Evolutionary conservation across 35 echinoderm and acorn worm genomes (phyloP), one percentile per base, ranked within the genome.

Genomic region (Ophioderma brevispina): DNA sequence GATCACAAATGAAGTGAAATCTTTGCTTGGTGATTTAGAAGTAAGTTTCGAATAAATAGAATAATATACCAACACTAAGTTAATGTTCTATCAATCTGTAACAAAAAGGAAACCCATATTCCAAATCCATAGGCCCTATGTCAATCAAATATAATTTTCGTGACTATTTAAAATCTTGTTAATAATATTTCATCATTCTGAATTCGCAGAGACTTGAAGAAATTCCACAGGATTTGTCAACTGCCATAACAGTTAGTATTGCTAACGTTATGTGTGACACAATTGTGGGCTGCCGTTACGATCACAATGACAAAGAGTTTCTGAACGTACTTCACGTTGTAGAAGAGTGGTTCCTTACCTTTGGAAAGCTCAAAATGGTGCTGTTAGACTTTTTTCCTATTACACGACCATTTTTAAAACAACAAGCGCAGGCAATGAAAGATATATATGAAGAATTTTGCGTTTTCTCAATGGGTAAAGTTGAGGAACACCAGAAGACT

Each of bases 251-350:
- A 19, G 46, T 59, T 5, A 52, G 63, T 37, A 39, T 59, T 13
- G 52, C 83, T 13, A 85, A 64, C 33, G 33, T 85, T 70, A 33
- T 85, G 33, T 85, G 52, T 37, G 43, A 52, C 3, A 63, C 63
- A 8, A 85, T 37, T 32, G 35, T 85, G 14, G 83, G 83, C 14
- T 15, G 35, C 32, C 52, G 32, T 28, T 85, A 64, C 28, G 31
- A 52, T 64, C 55, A 85, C 37, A 40, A 70, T 36, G 83, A 85
- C 55, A 31, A 52, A 1, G 83, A 63, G 32, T 85, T 85, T 37
- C 83, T 36, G 39, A 25, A 35, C 15, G 15, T 85, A 28, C 49
- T 85, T 6, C 25, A 85, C 25, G 35, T 37, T 1, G 36, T 59
- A 25, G 59, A 70, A 25, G 35, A 37, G 0, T 59, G 52, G 31